Conservation (phyloP, 2,888 invertebrate species). For the Euproctis similis region DNA sequence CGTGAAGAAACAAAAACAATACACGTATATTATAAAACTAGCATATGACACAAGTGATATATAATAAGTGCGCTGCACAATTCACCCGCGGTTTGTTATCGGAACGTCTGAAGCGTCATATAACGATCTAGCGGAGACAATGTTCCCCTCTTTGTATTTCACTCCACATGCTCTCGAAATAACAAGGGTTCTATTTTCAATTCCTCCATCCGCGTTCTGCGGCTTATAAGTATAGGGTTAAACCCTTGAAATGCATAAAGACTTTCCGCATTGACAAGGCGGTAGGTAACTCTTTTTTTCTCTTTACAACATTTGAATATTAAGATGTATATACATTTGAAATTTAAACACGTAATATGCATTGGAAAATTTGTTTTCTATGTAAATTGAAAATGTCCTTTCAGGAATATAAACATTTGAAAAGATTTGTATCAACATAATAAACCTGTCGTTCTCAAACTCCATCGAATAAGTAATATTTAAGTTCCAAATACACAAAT, state of each 20-base stretch:
- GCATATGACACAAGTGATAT: slow-evolving; percentile 9
- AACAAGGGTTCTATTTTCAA: slow-evolving; percentile 73
- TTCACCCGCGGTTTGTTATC: slow-evolving; percentile 61
- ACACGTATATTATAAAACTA: too few species aligned
- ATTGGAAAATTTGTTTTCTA: slow-evolving; percentile 17
- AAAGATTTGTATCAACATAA: too few species aligned
- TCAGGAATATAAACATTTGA: too few species aligned
- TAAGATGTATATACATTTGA: slow-evolving; percentile 25
- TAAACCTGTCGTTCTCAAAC: too few species aligned
- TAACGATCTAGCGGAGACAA: slow-evolving; percentile 67
- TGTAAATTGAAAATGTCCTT: slow-evolving; percentile 7
- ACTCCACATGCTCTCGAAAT: slow-evolving; percentile 67
- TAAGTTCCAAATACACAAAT: not conserved
- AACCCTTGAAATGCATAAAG: slow-evolving; percentile 52
- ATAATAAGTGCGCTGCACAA: slow-evolving; percentile 20
- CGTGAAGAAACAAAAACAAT: too few species aligned
- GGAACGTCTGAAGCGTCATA: slow-evolving; percentile 58
- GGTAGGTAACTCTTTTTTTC: slow-evolving; percentile 41
- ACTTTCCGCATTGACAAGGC: slow-evolving; percentile 49
- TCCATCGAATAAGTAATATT: too few species aligned
- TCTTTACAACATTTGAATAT: slow-evolving; percentile 32
- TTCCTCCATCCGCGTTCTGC: slow-evolving; percentile 51
- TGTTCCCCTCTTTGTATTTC: slow-evolving; percentile 65
- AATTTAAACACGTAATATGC: slow-evolving; percentile 22
- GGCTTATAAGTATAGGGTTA: slow-evolving; percentile 44